A percentile compares a stretch with the other conserved stretches of the same genome.
phyloP scores from a whole-genome alignment of 2,888 invertebrate genomes.

The Hirudinaria manillensis region DNA sequence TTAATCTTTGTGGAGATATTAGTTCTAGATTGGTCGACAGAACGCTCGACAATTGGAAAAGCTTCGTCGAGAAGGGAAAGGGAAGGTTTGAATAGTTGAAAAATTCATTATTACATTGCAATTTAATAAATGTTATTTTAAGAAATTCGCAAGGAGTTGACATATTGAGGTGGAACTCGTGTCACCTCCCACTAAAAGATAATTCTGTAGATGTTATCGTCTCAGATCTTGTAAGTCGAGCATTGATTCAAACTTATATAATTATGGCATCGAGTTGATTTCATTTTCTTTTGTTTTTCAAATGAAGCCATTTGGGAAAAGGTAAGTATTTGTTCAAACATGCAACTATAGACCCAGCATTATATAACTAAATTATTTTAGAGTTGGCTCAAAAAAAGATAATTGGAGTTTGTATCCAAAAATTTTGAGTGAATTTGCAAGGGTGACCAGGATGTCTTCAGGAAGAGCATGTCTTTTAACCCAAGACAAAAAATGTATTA shows the following conservation, averaged over 20 bases:
- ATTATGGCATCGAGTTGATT: constrained; percentile 13
- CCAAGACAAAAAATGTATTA: constrained; percentile 49
- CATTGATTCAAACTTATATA: neutral
- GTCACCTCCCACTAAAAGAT: constrained; percentile 57
- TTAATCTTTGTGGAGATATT: constrained; percentile 5
- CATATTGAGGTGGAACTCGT: constrained; percentile 57
- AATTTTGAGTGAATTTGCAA: constrained; percentile 57
- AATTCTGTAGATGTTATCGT: constrained; percentile 59
- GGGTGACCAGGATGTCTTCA: constrained; percentile 54
- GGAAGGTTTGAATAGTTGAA: neutral
- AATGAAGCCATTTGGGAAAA: constrained; percentile 59
- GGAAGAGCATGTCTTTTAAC: constrained; percentile 59
- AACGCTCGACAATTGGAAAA: constrained; percentile 21
- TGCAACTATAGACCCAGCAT: neutral
- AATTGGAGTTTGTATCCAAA: constrained; percentile 59
- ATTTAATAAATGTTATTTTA: constrained; percentile 1
- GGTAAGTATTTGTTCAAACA: constrained; percentile 40
- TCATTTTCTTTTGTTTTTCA: neutral
- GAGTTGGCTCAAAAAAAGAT: constrained; percentile 57
- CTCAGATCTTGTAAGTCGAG: constrained; percentile 56
- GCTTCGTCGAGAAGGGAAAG: neutral
- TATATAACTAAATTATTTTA: constrained; percentile 33
- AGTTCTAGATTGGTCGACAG: constrained; percentile 13
- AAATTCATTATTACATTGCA: neutral
- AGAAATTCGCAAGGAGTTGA: constrained; percentile 43